Conservation (phyloP, 1,140 invertebrate genomes). For the Batillaria attramentaria region DNA sequence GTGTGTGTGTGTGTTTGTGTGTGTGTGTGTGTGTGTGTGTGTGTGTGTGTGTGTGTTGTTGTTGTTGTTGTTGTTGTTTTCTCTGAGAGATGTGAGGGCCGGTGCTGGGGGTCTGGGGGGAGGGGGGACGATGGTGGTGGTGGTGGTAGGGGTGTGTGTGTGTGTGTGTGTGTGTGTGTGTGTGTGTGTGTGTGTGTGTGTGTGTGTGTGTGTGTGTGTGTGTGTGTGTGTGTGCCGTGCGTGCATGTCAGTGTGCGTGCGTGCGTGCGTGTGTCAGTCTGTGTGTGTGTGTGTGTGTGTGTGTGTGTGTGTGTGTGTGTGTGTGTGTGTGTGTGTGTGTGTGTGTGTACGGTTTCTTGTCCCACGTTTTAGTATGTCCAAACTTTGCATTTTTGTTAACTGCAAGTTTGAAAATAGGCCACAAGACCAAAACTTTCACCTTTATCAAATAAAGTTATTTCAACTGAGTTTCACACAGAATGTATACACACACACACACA, state of each 20-base stretch:
- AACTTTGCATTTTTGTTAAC: background rate
- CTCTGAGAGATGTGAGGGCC: background rate
- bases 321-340: background rate
- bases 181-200: background rate
- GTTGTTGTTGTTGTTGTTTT: background rate
- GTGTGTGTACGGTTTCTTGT: background rate
- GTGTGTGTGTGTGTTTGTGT: background rate
- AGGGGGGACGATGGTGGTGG: background rate
- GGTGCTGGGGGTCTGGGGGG: background rate
- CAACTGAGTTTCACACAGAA: background rate
- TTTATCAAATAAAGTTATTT: background rate
- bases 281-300: background rate
- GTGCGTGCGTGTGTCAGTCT: background rate
- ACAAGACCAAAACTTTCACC: background rate
- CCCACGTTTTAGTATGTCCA: background rate
- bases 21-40: background rate
- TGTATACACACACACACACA: background rate
- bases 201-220: background rate
- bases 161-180: background rate
- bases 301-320: background rate
- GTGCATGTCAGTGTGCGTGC: background rate
- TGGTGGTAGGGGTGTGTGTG: background rate
- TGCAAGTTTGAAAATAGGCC: background rate
- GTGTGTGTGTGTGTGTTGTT: background rate
- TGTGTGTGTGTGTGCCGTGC: background rate